phyloP scores from a whole-genome alignment of 2,113 vertebrate species.

The Centropristis striata region DNA sequence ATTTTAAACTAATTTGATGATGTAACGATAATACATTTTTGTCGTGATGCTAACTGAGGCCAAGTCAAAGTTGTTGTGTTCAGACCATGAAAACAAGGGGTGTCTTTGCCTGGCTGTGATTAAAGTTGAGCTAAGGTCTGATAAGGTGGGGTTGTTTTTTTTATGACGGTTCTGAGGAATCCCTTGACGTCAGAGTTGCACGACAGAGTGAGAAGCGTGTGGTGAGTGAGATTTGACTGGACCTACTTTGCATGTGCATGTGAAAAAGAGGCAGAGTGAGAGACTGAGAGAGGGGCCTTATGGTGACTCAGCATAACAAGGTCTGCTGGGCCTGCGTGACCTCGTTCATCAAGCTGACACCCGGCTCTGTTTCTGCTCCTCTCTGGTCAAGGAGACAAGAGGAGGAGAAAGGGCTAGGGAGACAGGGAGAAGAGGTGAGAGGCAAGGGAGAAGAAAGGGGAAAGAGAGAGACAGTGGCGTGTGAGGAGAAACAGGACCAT shows the following conservation, averaged over 20 bases:
- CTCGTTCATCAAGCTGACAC: slow-evolving; percentile 77
- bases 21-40: neutral
- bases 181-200: slow-evolving; percentile 64
- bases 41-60: neutral
- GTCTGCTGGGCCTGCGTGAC: slow-evolving; percentile 71
- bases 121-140: slow-evolving; percentile 26
- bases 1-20: neutral
- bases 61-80: no score
- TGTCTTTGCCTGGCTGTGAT: slow-evolving; percentile 2
- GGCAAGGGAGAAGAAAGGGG: neutral
- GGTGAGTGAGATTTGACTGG: slow-evolving; percentile 64
- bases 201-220: slow-evolving; percentile 47
- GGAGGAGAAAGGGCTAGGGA: slow-evolving; percentile 21
- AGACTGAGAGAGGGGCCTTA: slow-evolving; percentile 30
- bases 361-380: slow-evolving; percentile 57
- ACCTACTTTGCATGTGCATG: slow-evolving; percentile 54
- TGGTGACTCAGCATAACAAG: slow-evolving; percentile 78
- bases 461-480: neutral
- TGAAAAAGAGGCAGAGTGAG: slow-evolving; percentile 40
- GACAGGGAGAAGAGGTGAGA: slow-evolving; percentile 6
- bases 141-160: slow-evolving; percentile 46
- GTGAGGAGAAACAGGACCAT: slow-evolving; percentile 43
- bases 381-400: slow-evolving; percentile 22
- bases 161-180: slow-evolving; percentile 66
- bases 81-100: neutral